phyloP scores from a whole-genome alignment of 1,140 invertebrate species.

The Penaeus japonicus region DNA sequence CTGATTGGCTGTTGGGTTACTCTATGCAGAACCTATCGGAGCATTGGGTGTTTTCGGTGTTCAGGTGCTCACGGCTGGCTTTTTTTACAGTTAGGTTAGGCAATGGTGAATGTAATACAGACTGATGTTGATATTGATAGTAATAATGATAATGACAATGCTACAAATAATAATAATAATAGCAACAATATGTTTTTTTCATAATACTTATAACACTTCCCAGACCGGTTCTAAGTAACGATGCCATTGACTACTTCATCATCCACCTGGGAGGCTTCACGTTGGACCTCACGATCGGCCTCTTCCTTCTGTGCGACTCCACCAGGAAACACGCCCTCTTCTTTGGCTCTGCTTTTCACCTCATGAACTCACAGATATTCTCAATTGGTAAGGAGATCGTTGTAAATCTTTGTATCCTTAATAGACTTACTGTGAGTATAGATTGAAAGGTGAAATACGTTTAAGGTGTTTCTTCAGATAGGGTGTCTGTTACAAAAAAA shows the following conservation, averaged over 20 bases:
- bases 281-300: conserved; percentile 25
- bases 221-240: conserved; percentile 10
- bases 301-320: conserved; percentile 9
- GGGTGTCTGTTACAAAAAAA: background rate
- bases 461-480: no score
- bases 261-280: conserved; percentile 33
- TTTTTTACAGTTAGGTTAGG: no score
- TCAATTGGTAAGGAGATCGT: conserved; percentile 9
- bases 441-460: no score
- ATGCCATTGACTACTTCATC: conserved; percentile 30
- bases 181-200: background rate
- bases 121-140: no score
- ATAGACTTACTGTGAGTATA: background rate
- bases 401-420: background rate
- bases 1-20: conserved; percentile 25
- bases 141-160: no score
- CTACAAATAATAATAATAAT: no score
- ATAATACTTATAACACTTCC: background rate
- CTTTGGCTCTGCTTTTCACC: conserved; percentile 29
- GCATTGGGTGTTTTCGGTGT: conserved; percentile 31
- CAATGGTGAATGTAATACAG: no score
- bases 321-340: background rate
- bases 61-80: background rate
- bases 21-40: conserved; percentile 32
- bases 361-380: conserved; percentile 47